Conservation (phyloP, 2,113 vertebrate species). For the Platysternon megacephalum region DNA sequence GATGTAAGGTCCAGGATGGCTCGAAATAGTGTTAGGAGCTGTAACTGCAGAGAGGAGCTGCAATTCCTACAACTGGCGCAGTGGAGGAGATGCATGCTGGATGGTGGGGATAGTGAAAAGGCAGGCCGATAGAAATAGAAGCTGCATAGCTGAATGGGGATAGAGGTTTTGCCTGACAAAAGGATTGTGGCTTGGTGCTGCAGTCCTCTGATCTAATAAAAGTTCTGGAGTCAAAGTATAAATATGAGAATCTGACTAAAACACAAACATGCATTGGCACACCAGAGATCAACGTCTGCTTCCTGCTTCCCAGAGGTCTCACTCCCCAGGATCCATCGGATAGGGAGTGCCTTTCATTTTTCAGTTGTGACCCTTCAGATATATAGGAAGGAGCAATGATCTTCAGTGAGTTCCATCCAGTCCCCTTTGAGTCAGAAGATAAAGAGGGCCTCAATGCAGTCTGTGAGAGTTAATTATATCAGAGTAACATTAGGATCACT, state of each 20-base stretch:
- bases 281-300: background rate
- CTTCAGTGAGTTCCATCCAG: background rate
- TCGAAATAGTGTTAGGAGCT: background rate
- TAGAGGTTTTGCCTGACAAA: background rate
- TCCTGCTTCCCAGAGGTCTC: background rate
- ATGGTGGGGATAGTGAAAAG: background rate
- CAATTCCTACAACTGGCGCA: background rate
- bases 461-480: background rate
- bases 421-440: background rate
- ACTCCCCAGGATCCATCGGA: fast-evolving
- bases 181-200: background rate
- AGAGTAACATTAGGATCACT: background rate
- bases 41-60: background rate
- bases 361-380: background rate
- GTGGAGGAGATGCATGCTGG: background rate
- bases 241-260: background rate
- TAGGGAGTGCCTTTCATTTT: background rate
- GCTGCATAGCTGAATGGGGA: background rate
- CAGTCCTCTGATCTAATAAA: background rate
- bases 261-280: background rate
- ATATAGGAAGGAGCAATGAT: background rate
- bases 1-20: background rate
- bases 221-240: background rate
- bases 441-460: background rate
- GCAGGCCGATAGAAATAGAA: background rate